Percentiles rank a stretch among this genome's conserved stretches.
These are phyloP conservation scores for Helogale parvula DNA, from an alignment of 2,113 vertebrate genomes.

Conservation along the genomic window DNA sequence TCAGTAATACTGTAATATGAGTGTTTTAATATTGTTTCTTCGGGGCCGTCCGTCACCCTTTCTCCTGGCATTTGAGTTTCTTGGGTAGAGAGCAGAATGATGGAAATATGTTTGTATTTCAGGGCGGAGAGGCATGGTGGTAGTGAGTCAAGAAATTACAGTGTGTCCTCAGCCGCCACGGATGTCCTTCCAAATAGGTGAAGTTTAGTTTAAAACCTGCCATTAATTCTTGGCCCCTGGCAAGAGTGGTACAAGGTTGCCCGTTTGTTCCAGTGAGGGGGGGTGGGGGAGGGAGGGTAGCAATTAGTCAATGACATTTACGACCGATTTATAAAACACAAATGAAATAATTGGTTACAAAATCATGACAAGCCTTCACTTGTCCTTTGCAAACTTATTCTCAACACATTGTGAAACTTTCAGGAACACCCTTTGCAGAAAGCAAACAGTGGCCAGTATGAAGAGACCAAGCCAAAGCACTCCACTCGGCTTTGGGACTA, in stretches of 20 bases:
- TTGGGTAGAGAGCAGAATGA: background rate
- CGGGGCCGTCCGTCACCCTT: background rate
- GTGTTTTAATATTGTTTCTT: background rate
- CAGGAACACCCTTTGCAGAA: background rate
- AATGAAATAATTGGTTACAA: conserved; percentile 75
- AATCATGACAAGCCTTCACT: conserved; percentile 49
- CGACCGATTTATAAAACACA: conserved; percentile 76
- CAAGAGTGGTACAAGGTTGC: conserved; percentile 36
- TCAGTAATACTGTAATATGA: background rate
- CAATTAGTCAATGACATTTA: conserved; percentile 71
- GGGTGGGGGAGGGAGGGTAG: background rate
- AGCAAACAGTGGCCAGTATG: background rate
- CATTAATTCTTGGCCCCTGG: conserved; percentile 52
- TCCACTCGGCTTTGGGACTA: background rate
- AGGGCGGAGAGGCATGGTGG: background rate
- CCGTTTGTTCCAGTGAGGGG: conserved; percentile 14
- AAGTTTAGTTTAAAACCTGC: conserved; percentile 67
- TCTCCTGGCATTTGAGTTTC: background rate
- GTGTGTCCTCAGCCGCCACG: background rate
- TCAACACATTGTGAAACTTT: conserved; percentile 55
- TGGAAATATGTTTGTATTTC: conserved; percentile 36
- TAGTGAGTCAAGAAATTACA: conserved; percentile 12
- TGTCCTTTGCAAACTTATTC: conserved; percentile 54
- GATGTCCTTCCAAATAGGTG: conserved; percentile 64
- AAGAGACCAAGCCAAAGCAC: background rate